Base-by-base conservation (phyloP, 2,888 invertebrate species). In the Euclidia mi region DNA sequence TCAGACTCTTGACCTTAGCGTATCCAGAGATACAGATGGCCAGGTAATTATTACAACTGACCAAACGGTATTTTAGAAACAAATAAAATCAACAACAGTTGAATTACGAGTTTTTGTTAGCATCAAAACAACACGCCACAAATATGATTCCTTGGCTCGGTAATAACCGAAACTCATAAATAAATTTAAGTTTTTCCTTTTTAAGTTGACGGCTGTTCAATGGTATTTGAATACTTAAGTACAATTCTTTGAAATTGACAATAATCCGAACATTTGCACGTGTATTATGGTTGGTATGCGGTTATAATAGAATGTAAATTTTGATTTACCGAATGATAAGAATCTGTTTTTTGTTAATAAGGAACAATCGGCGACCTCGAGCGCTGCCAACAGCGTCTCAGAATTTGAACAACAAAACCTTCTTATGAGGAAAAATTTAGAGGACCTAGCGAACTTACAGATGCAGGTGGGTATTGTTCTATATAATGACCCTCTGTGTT, bases 301-400 rank as follows among this genome's bases (percentile, higher is more conserved):
- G 57, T 71, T 66, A 76, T 73, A 68, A 63, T 73, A 71, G 71
- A 71, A 73, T 52, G 68, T 65, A 61, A 61, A 68, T 55, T 71
- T 63, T 63, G 77, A 75, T 76, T 68, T 55, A 52, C 48, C 20
- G 17, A 63, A 25, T 45, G 74, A 75, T 75, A 75, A 71, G 51
- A 31, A 50, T 71, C 46, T 41, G 15, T 65, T 69, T 65, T 66
- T 73, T 70, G 59, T 70, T 76, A 55, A 32, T 47, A 59, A 94
- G 94, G 94, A 95, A 80, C 89, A 93, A 69, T 95, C 95, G 17
- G 92, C 94, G 38, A 94, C 94, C 17, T 95, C 95, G 31, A 95
- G 95, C 58, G 88, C 95, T 37, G 95, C 94, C 28, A 95, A 95
- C 83, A 95, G 95, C 57, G 93, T 95, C 0, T 92, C 94, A 10